phyloP scores from a whole-genome alignment of 2,888 invertebrate genomes.

The Rhamphomyia laevipes region DNA sequence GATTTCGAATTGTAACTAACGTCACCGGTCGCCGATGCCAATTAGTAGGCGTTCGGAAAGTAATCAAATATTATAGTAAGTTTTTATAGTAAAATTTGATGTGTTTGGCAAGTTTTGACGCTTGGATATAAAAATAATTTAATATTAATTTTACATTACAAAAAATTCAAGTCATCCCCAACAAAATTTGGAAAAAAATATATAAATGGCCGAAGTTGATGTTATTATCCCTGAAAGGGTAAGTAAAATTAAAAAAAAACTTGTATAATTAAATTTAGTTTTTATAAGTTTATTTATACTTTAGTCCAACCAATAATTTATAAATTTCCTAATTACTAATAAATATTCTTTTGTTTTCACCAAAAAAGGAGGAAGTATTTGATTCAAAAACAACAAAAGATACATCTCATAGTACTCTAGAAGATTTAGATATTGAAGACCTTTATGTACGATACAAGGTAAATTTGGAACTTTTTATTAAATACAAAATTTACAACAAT shows the following conservation, averaged over 20 bases:
- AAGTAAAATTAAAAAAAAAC: constrained; percentile 20
- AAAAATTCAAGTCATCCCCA: too few relatives aligned
- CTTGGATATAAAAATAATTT: too few relatives aligned
- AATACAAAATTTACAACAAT: background rate
- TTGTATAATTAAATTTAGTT: background rate
- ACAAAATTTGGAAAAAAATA: background rate
- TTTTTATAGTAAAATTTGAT: too few relatives aligned
- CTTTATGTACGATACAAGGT: constrained; percentile 93
- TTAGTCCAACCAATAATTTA: too few relatives aligned
- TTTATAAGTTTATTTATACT: constrained; percentile 5
- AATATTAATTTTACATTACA: too few relatives aligned
- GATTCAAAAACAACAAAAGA: constrained; percentile 39
- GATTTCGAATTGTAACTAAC: too few relatives aligned
- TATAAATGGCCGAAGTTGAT: constrained; percentile 74
- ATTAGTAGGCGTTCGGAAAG: too few relatives aligned
- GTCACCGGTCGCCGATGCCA: too few relatives aligned
- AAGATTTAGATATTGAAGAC: constrained; percentile 83
- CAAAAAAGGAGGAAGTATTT: constrained; percentile 1
- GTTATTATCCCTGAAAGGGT: constrained; percentile 72
- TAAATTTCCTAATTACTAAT: background rate
- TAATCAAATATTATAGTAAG: too few relatives aligned
- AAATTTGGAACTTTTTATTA: constrained; percentile 16
- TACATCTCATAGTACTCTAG: constrained; percentile 53
- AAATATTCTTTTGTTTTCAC: background rate
- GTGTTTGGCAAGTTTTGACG: too few relatives aligned